Evolutionary conservation across 2,113 vertebrate species (phyloP).

Genomic region (Macaca nemestrina): DNA sequence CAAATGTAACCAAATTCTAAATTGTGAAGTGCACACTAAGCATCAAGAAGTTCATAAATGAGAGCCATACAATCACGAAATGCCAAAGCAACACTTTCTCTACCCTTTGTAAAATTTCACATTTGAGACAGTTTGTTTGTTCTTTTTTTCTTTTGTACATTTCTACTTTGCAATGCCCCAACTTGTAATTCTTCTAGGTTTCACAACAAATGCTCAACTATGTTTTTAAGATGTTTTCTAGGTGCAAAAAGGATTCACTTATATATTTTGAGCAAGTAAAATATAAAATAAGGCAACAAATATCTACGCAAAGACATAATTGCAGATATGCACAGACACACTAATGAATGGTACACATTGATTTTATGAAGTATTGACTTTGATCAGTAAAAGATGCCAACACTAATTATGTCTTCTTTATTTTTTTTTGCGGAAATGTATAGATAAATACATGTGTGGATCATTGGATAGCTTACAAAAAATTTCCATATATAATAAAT

Average conservation of each 20-base stretch:
- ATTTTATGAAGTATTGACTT: background rate
- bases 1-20: background rate
- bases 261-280: background rate
- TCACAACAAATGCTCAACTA: background rate
- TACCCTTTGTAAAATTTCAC: background rate
- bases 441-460: background rate
- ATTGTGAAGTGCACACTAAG: background rate
- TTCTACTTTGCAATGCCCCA: background rate
- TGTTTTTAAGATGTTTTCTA: background rate
- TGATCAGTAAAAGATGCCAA: background rate
- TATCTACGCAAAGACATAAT: too few relatives aligned
- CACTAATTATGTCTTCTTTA: background rate
- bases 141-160: background rate
- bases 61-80: background rate
- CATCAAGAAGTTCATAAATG: background rate
- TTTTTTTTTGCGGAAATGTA: background rate
- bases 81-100: background rate
- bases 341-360: background rate
- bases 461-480: background rate
- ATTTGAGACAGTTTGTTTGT: background rate
- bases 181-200: background rate
- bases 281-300: background rate
- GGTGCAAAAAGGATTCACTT: background rate
- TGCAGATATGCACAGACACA: background rate
- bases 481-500: background rate